These are phyloP conservation scores for Incurvaria masculella DNA, from an alignment of 2,888 invertebrate genomes.

Conservation along the genomic window DNA sequence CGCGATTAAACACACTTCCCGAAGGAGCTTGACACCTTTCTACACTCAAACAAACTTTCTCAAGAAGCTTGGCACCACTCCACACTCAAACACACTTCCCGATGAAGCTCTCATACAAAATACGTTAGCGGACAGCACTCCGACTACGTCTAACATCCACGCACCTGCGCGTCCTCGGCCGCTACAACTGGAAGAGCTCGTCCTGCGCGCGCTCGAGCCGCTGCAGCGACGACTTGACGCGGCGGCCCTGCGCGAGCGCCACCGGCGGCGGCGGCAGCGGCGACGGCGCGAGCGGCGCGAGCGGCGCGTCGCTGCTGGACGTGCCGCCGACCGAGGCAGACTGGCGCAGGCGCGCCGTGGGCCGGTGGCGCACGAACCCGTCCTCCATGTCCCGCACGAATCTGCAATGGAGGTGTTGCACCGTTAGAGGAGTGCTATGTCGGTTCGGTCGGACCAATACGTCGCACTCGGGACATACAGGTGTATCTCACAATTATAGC, in stretches of 20 bases:
- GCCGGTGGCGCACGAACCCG: constrained; percentile 51
- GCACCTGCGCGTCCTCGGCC: constrained; percentile 49
- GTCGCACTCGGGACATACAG: too few relatives aligned
- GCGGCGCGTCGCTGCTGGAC: neutral
- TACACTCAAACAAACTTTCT: too few relatives aligned
- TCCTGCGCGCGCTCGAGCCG: constrained; percentile 83
- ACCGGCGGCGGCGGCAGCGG: constrained; percentile 53
- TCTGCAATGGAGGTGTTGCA: constrained; percentile 34
- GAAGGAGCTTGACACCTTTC: too few relatives aligned
- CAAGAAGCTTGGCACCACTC: too few relatives aligned
- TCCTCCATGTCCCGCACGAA: constrained; percentile 55
- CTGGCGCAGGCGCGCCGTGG: constrained; percentile 55
- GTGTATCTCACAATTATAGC: too few relatives aligned
- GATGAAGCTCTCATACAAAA: too few relatives aligned
- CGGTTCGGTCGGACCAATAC: too few relatives aligned
- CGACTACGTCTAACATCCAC: neutral
- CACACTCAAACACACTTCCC: too few relatives aligned
- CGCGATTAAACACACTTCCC: too few relatives aligned
- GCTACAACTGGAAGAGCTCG: constrained; percentile 91
- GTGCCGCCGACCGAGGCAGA: constrained; percentile 41
- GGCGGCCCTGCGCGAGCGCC: constrained; percentile 78
- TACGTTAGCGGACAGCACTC: too few relatives aligned
- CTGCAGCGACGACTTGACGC: constrained; percentile 76
- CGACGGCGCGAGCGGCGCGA: constrained; percentile 26
- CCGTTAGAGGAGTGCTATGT: too few relatives aligned